These are phyloP conservation scores for Microctonus brassicae DNA, from an alignment of 2,888 invertebrate genomes.

Conservation along the genomic window DNA sequence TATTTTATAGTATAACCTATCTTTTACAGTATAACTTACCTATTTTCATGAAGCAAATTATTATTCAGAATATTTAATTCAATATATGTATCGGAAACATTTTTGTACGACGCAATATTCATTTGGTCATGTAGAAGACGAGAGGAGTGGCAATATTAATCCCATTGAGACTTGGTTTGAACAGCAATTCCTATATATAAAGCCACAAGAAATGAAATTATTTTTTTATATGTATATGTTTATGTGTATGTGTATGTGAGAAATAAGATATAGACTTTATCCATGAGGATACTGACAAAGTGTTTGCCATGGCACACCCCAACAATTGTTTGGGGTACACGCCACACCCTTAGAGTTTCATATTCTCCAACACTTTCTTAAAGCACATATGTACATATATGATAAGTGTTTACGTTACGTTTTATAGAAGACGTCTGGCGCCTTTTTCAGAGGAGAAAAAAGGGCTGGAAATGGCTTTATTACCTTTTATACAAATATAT, in stretches of 20 bases:
- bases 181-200: constrained; percentile 11
- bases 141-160: constrained; percentile 48
- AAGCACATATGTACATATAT: neutral
- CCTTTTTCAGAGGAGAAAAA: constrained; percentile 6
- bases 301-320: constrained; percentile 65
- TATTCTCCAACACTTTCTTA: neutral
- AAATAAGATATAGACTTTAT: constrained; percentile 38
- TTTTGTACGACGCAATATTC: neutral
- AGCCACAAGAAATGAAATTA: constrained; percentile 1
- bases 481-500: neutral
- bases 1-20: neutral
- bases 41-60: no score
- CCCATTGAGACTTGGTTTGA: constrained; percentile 45
- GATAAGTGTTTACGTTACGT: constrained; percentile 4
- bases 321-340: constrained; percentile 60
- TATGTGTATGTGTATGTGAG: constrained; percentile 16
- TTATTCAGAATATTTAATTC: no score
- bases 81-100: no score
- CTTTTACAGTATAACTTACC: no score
- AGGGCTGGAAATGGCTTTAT: neutral
- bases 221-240: neutral
- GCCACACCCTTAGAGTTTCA: constrained; percentile 58
- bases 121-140: neutral
- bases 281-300: constrained; percentile 48
- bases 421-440: constrained; percentile 1